Conservation (phyloP, 1,140 invertebrate genomes). For the Zaprionus tsacasi region DNA sequence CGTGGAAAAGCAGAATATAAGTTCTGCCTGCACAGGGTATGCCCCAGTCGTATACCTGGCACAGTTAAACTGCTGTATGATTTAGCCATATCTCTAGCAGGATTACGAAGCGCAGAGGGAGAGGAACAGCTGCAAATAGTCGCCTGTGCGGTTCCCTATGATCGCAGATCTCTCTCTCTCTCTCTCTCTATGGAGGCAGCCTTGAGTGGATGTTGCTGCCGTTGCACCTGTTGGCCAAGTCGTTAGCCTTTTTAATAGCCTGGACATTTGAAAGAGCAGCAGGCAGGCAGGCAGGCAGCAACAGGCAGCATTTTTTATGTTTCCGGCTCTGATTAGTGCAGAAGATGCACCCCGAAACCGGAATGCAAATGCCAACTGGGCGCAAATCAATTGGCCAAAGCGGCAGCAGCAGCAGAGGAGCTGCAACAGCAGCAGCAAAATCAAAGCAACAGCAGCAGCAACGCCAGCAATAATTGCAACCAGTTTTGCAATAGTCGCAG, state of each 20-base stretch:
- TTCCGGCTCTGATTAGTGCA: slow-evolving; percentile 78
- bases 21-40: slow-evolving; percentile 8
- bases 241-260: slow-evolving; percentile 44
- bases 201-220: neutral
- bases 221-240: slow-evolving; percentile 70
- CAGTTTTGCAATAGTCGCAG: slow-evolving; percentile 64
- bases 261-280: slow-evolving; percentile 40
- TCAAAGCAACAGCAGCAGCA: slow-evolving; percentile 54
- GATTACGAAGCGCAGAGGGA: slow-evolving; percentile 29
- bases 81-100: slow-evolving; percentile 19
- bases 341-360: slow-evolving; percentile 28
- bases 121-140: slow-evolving; percentile 55
- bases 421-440: slow-evolving; percentile 53
- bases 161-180: slow-evolving; percentile 4
- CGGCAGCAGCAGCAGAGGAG: slow-evolving; percentile 26
- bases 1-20: too few species aligned
- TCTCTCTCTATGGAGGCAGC: slow-evolving; percentile 18
- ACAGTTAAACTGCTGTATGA: neutral
- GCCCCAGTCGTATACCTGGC: neutral
- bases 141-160: slow-evolving; percentile 26
- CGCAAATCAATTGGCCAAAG: slow-evolving; percentile 70
- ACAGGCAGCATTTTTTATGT: slow-evolving; percentile 65
- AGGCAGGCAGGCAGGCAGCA: slow-evolving; percentile 12
- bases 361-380: slow-evolving; percentile 67
- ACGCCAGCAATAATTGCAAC: slow-evolving; percentile 55